These are phyloP conservation scores for Spinibarbus caldwelli DNA, from an alignment of 2,797 vertebrate genomes.

Conservation along the genomic window DNA sequence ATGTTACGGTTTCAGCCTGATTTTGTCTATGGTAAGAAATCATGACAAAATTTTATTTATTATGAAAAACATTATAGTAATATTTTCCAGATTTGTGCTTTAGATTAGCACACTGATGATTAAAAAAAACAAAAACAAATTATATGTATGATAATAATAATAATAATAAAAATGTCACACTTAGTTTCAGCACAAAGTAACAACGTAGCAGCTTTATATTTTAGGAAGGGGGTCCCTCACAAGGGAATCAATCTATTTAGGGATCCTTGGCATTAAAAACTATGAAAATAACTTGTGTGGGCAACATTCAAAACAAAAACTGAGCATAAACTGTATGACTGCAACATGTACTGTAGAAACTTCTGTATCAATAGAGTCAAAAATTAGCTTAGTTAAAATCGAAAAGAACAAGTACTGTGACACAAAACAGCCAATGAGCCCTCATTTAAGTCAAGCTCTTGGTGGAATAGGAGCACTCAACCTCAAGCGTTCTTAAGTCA, in stretches of 20 bases:
- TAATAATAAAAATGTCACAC: too few relatives aligned
- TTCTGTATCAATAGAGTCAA: neutral
- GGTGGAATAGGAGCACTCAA: neutral
- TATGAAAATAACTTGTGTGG: neutral
- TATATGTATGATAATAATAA: too few relatives aligned
- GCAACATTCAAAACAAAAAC: too few relatives aligned
- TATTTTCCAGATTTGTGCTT: too few relatives aligned
- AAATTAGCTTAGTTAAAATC: neutral
- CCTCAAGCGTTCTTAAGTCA: constrained; percentile 32
- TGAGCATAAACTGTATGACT: neutral
- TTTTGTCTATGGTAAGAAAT: too few relatives aligned
- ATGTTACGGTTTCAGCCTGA: too few relatives aligned
- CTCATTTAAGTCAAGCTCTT: constrained; percentile 9
- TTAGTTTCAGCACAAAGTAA: too few relatives aligned
- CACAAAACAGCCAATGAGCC: neutral
- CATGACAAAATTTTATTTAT: neutral
- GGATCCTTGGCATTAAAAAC: neutral
- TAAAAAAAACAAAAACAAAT: too few relatives aligned
- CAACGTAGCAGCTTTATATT: neutral
- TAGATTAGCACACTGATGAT: too few relatives aligned
- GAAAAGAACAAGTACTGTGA: neutral
- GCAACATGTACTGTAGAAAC: neutral
- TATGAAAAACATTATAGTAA: too few relatives aligned
- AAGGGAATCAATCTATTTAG: neutral
- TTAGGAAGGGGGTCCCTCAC: neutral